Base-by-base conservation (phyloP, 2,113 vertebrate genomes). In the Atherinomorus stipes region DNA sequence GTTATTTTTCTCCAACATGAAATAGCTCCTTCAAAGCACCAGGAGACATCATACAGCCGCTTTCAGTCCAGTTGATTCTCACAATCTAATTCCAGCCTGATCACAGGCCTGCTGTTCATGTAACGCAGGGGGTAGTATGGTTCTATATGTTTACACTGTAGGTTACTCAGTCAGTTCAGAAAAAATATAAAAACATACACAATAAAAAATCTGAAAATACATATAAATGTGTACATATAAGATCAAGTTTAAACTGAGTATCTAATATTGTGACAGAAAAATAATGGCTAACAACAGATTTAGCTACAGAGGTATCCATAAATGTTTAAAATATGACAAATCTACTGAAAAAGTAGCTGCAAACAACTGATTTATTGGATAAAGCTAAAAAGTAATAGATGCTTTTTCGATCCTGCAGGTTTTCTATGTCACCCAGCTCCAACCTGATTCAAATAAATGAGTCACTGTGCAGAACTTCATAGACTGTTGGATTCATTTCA, bases 31-130 rank as follows among this genome's bases (percentile, higher is more conserved):
- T 11, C 26, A 49, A 37, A 10, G 52, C 26, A 1, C 1, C 4
- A 57, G 66, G 42, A 59, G 18, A 38, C 47, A 16, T 38, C 49
- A 47, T 25, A 50, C 44, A 59, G n/a, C 54, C 49, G 65, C 57
- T 44, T 50, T 49, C 28, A 50, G 54, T 58, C 40, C 53, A 68
- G 65, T 45, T 56, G 31, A 52, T 65, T 54, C 42, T 6, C 13
- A 47, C 51, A 68, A 11, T 56, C 40, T 47, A 45, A 57, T 31
- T 68, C 25, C 38, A 37, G 34, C 54, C 54, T 28, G 47, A 69
- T 42, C 42, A 49, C 26, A 42, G 53, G 42, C 21, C 42, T 50
- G 12, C n/a, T 47, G 28, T 59, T 23, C 54, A 49, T n/a, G 16
- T 25, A 25, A 54, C 42, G n/a, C 44, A 50, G 44, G 44, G 54